These are phyloP conservation scores for Campylomormyrus numenius DNA, from an alignment of 2,113 vertebrate species.

Conservation along the genomic window DNA sequence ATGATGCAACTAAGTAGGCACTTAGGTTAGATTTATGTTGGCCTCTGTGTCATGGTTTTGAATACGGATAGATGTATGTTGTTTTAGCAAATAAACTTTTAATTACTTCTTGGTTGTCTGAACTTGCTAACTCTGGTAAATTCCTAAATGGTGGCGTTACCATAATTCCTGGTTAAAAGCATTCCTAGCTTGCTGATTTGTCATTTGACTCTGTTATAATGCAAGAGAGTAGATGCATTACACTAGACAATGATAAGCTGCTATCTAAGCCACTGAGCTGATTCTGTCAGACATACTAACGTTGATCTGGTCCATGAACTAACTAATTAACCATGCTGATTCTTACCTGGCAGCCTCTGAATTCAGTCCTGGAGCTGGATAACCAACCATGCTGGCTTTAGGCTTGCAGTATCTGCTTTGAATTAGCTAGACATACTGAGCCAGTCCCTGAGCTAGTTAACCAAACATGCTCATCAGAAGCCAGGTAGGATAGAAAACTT, in stretches of 20 bases:
- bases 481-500: no score
- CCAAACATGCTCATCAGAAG: neutral
- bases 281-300: neutral
- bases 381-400: neutral
- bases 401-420: neutral
- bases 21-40: neutral
- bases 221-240: neutral
- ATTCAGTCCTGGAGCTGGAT: neutral
- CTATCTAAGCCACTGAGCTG: neutral
- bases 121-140: neutral
- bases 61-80: neutral
- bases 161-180: neutral
- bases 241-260: neutral
- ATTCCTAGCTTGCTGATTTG: neutral
- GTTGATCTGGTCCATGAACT: neutral
- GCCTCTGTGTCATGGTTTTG: neutral
- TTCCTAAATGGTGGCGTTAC: neutral
- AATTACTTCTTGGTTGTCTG: neutral
- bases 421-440: neutral
- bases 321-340: neutral
- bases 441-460: neutral
- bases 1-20: neutral
- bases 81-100: neutral
- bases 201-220: neutral
- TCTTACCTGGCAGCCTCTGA: neutral